Percentiles rank a stretch among this genome's conserved stretches.
Evolutionary conservation across 2,888 invertebrate genomes (phyloP).

Genomic region (Melieria picta): DNA sequence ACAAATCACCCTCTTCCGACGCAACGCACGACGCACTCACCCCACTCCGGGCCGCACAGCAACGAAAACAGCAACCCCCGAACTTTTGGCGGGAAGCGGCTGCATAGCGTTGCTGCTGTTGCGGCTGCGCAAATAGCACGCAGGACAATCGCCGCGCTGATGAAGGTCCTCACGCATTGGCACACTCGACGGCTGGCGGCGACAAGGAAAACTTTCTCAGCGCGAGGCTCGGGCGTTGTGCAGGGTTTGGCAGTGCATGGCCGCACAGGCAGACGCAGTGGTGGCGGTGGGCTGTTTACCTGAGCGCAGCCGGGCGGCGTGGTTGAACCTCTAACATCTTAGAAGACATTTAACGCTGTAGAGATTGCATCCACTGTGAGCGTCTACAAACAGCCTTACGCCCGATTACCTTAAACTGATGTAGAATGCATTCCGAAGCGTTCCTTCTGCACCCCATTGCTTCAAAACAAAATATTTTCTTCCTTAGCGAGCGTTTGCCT

Average conservation of each 20-base stretch:
- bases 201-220: slow-evolving; percentile 30
- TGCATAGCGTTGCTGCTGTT: slow-evolving; percentile 10
- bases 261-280: not conserved
- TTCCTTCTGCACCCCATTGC: not conserved
- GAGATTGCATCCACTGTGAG: not conserved
- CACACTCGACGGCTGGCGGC: not conserved
- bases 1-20: slow-evolving; percentile 53
- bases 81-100: slow-evolving; percentile 39
- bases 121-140: slow-evolving; percentile 28
- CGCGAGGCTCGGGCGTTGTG: slow-evolving; percentile 7
- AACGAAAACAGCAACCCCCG: slow-evolving; percentile 37
- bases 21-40: slow-evolving; percentile 23
- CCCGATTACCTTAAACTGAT: no score
- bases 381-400: no score
- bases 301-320: slow-evolving; percentile 17
- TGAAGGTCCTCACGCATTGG: not conserved
- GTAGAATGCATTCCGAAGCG: no score
- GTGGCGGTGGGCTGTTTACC: slow-evolving; percentile 11
- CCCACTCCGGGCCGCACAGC: slow-evolving; percentile 27
- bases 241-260: not conserved
- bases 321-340: not conserved
- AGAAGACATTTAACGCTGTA: not conserved
- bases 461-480: no score
- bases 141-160: slow-evolving; percentile 18
- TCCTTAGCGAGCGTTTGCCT: no score